A percentile compares a stretch with the other conserved stretches of the same genome.
These are phyloP conservation scores for Trachemys scripta DNA, from an alignment of 2,113 vertebrate species.

Conservation along the genomic window DNA sequence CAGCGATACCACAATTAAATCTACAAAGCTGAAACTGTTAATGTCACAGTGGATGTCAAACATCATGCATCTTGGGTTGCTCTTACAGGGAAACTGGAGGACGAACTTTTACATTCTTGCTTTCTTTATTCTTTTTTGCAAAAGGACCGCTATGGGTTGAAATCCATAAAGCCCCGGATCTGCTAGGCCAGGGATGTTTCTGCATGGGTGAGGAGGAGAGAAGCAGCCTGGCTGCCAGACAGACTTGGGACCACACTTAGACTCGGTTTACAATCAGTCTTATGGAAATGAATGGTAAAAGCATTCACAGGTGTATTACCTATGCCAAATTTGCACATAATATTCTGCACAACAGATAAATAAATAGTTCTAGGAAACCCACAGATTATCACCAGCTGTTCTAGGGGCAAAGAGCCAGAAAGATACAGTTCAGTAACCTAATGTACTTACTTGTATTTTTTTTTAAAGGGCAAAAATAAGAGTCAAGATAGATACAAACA, in stretches of 20 bases:
- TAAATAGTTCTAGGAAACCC: slow-evolving; percentile 66
- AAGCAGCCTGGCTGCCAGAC: neutral
- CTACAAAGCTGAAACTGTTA: neutral
- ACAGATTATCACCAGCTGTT: slow-evolving; percentile 55
- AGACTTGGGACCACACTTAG: neutral
- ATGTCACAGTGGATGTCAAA: neutral
- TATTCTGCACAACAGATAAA: slow-evolving; percentile 34
- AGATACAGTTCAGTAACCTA: slow-evolving; percentile 58
- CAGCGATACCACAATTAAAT: neutral
- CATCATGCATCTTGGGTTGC: neutral
- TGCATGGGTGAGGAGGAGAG: neutral
- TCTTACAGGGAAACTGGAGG: neutral
- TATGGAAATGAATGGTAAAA: slow-evolving; percentile 19
- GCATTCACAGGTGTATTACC: neutral
- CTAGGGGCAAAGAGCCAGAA: slow-evolving; percentile 49
- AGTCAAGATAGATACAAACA: slow-evolving; percentile 28
- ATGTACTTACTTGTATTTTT: neutral
- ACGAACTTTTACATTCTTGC: neutral
- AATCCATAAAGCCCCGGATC: neutral
- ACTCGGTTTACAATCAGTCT: neutral
- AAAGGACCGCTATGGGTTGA: neutral
- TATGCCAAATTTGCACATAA: slow-evolving; percentile 2
- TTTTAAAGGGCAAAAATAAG: neutral
- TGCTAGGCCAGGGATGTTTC: neutral
- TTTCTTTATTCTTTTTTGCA: neutral